Evolutionary conservation across 1,140 invertebrate species (phyloP), one percentile per base, ranked within the genome.

Genomic region (Hermetia illucens): DNA sequence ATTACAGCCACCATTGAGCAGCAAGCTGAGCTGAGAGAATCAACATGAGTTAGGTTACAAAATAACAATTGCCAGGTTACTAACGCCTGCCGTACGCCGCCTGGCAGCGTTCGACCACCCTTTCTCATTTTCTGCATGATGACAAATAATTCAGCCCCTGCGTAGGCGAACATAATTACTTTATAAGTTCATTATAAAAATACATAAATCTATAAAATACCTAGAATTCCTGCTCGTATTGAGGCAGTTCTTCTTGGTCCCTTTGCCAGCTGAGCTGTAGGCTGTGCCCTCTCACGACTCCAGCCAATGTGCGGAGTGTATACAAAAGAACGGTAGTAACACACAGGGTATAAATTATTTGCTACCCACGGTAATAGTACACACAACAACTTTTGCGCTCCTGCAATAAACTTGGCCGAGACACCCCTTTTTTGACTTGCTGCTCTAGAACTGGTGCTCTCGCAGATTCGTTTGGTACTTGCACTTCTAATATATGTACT

Each of bases 131-230:
- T 8, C 8, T 13, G 17, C 13, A 32, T 13, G 6, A 17, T 32
- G 30, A 32, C 30, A 32, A 32, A 32, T 32, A 32, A 32, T 32
- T 32, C 10, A 32, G 17, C 30, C n/a, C 16, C 30, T 13, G 5
- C 5, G 5, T 32, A 32, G 13, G 30, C 13, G 5, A 32, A 32
- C 30, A 32, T 13, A 32, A 32, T 32, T 32, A 32, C 30, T 32
- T 32, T 32, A 32, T 16, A 32, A 32, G 30, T 32, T 32, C 30
- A 32, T 32, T 32, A 32, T 32, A 32, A 32, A 32, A 9, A 13
- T 16, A 6, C 30, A 32, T 32, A 32, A 32, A 32, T 32, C 30
- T 32, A 32, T 32, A 32, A 32, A 32, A 32, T 13, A 32, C 24
- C 24, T 13, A 13, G 24, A 8, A 13, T 13, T 13, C 24, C 24